Base-by-base conservation (phyloP, 2,888 invertebrate genomes). In the Hemithea aestivaria region DNA sequence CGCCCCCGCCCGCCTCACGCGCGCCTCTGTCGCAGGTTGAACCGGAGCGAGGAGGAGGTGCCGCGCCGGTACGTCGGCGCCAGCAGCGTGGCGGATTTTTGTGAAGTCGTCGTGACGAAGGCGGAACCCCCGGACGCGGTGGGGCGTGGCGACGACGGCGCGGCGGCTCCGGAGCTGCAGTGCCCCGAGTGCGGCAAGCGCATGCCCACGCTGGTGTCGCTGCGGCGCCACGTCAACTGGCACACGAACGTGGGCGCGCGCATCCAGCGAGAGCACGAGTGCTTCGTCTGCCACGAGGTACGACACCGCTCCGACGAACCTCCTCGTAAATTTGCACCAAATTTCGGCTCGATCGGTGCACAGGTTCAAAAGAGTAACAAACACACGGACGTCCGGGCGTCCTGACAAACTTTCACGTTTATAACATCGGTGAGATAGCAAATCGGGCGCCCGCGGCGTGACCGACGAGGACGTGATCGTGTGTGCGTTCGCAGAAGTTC, bases 81-180 rank as follows among this genome's bases (percentile, higher is more conserved):
- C 22, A 47, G n/a, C n/a, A n/a, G 87, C 45, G 57, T 79, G 70
- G 77, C 87, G 81, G 87, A 87, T 82, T 88, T 87, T 84, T 88
- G 88, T 79, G 88, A 88, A 53, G 87, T 87, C 81, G 87, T 87
- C 81, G 87, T 87, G 82, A 80, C 87, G 20, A 87, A 88, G 61
- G 68, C 80, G 82, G 87, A 88, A 75, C 87, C 87, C 62, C 81
- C 82, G 83, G 85, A 82, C 45, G 3, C 16, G 16, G 16, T n/a
- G 16, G 16, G 16, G 5, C 16, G 3, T 5, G 16, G 3, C 16
- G 16, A 4, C 16, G 16, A 16, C 3, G 16, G 2, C n/a, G n/a
- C 16, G 70, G 64, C 42, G 85, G 83, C n/a, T n/a, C n/a, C n/a
- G n/a, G n/a, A n/a, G 4, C 83, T 87, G 57, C 73, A 75, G 1